Base-by-base conservation (phyloP, 2,797 vertebrate species). In the Poecile montanus region DNA sequence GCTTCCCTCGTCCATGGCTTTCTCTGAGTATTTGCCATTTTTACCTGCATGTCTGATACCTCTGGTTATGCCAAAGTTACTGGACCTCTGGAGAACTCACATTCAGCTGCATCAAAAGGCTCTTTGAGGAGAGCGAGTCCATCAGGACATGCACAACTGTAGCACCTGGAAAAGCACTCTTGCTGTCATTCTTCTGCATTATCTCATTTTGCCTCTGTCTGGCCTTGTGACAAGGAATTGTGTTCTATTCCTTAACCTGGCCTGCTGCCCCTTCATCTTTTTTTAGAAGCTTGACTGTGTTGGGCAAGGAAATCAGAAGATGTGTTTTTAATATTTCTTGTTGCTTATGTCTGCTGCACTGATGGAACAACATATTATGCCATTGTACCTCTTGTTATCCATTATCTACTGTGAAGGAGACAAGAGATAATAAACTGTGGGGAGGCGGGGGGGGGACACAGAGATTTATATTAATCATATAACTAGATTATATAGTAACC, bases 361-460 rank as follows among this genome's bases (percentile, higher is more conserved):
- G 26, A 54, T 1, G 1, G 53, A 79, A 42, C 2, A 2, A 27
- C 48, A 9, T 38, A 48, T 76, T 75, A 40, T 4, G 9, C 32
- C 10, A 30, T 25, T 77, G 25, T 4, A 45, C 4, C 58, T 11
- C n/a, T 67, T 88, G 13, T 30, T 78, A 50, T 13, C 12, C 5
- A 6, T 50, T 88, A 13, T 83, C 27, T 57, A 13, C 12, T 26
- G 17, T 19, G 78, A 63, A 88, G 23, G 32, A 61, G 4, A 19
- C 3, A 15, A n/a, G 53, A 90, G 40, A 65, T 74, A 47, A 71
- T 82, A 36, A 75, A 89, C 20, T 16, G 30, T 67, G 32, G 4
- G 6, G 20, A 56, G 2, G 5, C 34, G 16, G 8, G 1, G 1
- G 1, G 1, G 5, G 3, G 3, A n/a, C 16, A 32, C 5, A 23